These are phyloP conservation scores for Cataglyphis hispanica DNA, from an alignment of 1,140 invertebrate species.

Conservation along the genomic window DNA sequence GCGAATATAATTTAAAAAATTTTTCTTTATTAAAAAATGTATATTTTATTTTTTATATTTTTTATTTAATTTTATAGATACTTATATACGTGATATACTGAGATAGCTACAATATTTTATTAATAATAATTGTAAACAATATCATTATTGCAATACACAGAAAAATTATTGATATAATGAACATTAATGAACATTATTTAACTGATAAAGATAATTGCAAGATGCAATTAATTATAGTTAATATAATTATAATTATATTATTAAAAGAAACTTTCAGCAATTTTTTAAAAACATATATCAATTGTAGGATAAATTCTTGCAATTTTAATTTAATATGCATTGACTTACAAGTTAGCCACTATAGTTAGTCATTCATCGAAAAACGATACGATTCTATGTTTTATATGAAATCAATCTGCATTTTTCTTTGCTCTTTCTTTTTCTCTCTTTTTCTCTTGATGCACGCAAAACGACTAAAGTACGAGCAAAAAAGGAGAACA, in stretches of 20 bases:
- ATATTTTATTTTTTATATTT: neutral
- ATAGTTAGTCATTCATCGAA: neutral
- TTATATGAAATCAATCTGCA: neutral
- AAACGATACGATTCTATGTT: neutral
- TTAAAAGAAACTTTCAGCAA: too few relatives aligned
- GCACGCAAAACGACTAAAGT: constrained; percentile 65
- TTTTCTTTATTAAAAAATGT: neutral
- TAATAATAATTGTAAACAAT: neutral
- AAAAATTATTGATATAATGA: neutral
- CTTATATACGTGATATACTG: too few relatives aligned
- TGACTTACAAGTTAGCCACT: neutral
- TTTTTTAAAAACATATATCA: neutral
- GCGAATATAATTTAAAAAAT: neutral
- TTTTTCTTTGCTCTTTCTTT: constrained; percentile 1
- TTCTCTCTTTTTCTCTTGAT: constrained; percentile 29
- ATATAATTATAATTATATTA: neutral
- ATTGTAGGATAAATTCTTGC: neutral
- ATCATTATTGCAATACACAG: neutral
- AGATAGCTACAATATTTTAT: neutral
- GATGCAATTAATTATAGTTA: neutral
- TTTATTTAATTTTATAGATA: neutral
- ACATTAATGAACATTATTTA: neutral
- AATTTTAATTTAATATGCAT: constrained; percentile 8
- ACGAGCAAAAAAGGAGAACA: neutral
- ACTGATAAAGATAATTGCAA: neutral